Evolutionary conservation across 2,888 invertebrate species (phyloP).

Genomic region (Lucinisca nassula): DNA sequence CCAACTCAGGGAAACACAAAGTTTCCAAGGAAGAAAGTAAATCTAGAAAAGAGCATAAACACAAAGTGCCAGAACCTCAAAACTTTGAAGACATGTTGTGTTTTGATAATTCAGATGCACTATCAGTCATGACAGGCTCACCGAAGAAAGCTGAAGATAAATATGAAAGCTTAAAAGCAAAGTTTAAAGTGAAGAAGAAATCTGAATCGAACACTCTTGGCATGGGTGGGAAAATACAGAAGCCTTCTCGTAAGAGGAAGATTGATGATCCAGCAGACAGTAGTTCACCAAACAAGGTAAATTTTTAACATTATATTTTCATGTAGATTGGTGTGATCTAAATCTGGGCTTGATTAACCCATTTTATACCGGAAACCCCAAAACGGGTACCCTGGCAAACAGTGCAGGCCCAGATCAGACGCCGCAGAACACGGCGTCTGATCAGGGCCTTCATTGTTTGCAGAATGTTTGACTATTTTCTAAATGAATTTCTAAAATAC

Average conservation of each 20-base stretch:
- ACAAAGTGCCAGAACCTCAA: neutral
- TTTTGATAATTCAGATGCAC: slow-evolving; percentile 72
- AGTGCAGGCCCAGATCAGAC: no score
- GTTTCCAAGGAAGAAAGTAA: slow-evolving; percentile 11
- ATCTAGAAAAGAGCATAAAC: slow-evolving; percentile 8
- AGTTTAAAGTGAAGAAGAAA: slow-evolving; percentile 75
- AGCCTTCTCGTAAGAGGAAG: slow-evolving; percentile 30
- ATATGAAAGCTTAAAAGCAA: slow-evolving; percentile 71
- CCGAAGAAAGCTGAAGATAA: slow-evolving; percentile 48
- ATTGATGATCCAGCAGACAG: slow-evolving; percentile 35
- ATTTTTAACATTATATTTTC: no score
- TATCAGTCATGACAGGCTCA: neutral
- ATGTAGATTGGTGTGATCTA: no score
- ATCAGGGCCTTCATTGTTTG: no score
- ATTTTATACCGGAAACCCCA: no score
- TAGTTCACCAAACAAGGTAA: slow-evolving; percentile 69
- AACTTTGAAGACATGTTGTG: slow-evolving; percentile 65
- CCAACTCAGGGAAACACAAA: neutral
- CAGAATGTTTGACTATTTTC: no score
- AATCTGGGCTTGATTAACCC: no score
- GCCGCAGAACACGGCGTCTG: no score
- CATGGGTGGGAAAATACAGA: slow-evolving; percentile 53
- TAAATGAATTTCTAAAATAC: no score
- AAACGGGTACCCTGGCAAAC: no score
- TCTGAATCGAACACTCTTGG: slow-evolving; percentile 62